phyloP scores from a whole-genome alignment of 2,113 vertebrate genomes.

The Sylvietta virens region DNA sequence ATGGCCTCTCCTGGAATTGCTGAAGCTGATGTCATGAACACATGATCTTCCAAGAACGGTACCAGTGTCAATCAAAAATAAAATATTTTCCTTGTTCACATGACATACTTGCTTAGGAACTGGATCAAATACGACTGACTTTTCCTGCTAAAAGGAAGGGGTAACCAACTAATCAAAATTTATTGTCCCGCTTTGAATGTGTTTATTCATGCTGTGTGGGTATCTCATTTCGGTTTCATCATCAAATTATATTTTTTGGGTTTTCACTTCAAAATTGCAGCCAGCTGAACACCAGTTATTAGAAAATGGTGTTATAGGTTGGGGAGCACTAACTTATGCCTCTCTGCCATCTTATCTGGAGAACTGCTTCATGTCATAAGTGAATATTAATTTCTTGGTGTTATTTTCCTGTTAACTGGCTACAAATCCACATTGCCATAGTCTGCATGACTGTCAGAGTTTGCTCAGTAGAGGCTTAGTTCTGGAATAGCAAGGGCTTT shows the following conservation, averaged over 20 bases:
- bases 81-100: neutral
- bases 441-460: neutral
- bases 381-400: neutral
- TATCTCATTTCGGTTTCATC: neutral
- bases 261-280: neutral
- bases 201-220: neutral
- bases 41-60: neutral
- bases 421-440: neutral
- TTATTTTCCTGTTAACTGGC: neutral
- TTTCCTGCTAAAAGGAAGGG: neutral
- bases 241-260: neutral
- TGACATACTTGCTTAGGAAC: neutral
- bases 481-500: slow-evolving; percentile 11
- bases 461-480: neutral
- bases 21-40: slow-evolving; percentile 21
- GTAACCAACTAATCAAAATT: neutral
- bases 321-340: neutral
- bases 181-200: neutral
- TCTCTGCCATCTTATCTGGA: neutral
- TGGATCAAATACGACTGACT: neutral
- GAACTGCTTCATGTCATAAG: neutral
- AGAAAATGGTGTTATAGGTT: neutral
- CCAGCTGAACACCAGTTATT: neutral
- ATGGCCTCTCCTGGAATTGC: neutral
- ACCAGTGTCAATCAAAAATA: neutral